phyloP scores from a whole-genome alignment of 1,140 invertebrate genomes.

The Pseudomyrmex pallidus region DNA sequence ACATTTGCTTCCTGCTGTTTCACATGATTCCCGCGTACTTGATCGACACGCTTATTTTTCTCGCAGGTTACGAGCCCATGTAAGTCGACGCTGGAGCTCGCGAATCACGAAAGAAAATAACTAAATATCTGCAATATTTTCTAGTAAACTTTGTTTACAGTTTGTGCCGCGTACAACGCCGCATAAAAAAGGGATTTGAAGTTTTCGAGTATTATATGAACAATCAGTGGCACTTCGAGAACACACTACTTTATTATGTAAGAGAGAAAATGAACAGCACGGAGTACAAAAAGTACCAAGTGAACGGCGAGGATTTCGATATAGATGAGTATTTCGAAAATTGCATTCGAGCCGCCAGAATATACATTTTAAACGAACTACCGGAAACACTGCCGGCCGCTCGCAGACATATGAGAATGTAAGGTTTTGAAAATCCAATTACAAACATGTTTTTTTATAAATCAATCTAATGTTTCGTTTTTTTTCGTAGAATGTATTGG shows the following conservation, averaged over 20 bases:
- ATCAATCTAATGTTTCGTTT: constrained; percentile 39
- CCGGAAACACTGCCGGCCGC: constrained; percentile 91
- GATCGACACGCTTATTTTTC: constrained; percentile 90
- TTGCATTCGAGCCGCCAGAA: constrained; percentile 90
- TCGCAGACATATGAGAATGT: constrained; percentile 91
- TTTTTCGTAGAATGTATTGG: constrained; percentile 88
- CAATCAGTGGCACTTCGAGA: constrained; percentile 93
- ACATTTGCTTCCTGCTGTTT: constrained; percentile 92
- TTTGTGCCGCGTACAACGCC: constrained; percentile 90
- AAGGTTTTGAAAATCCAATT: constrained; percentile 74
- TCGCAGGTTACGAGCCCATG: constrained; percentile 93
- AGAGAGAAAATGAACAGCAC: constrained; percentile 87
- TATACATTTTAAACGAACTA: constrained; percentile 93
- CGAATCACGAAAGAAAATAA: background rate
- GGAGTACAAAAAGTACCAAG: constrained; percentile 88
- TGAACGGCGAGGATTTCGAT: constrained; percentile 90
- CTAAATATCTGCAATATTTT: no score
- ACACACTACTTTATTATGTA: constrained; percentile 86
- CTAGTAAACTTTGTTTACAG: constrained; percentile 81
- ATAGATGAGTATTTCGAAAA: constrained; percentile 90
- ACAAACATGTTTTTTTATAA: no score
- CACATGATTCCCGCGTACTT: constrained; percentile 94
- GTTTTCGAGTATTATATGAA: constrained; percentile 95
- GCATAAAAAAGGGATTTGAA: constrained; percentile 92
- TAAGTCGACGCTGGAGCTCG: constrained; percentile 82